Evolutionary conservation across 2,888 invertebrate genomes (phyloP), one percentile per base, ranked within the genome.

Genomic region (Holacanthella duospinosa): DNA sequence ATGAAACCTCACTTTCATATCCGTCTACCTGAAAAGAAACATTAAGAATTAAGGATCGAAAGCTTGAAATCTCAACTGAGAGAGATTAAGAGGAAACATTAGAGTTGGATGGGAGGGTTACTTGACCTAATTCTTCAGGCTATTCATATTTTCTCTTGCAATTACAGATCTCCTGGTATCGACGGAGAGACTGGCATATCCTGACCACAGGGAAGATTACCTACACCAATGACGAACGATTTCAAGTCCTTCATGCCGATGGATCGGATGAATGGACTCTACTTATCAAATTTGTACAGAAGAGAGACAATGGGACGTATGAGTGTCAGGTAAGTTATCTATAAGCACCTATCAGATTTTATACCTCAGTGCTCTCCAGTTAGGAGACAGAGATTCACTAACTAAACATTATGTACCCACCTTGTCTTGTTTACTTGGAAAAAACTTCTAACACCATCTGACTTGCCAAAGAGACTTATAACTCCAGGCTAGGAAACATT

Each of bases 261-360:
- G 89, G 90, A 60, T 87, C 90, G 29, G 92, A 93, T 78, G 92
- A 92, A 80, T 93, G 93, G 93, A 91, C 89, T 59, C 81, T 93
- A 73, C 92, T 93, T 80, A 91, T 93, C 79, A 93, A 93, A 80
- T 93, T 89, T 79, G 91, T 93, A 71, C 91, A 93, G 79, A 89
- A 88, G 75, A 82, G 92, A 75, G 93, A 93, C 81, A 92, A 91
- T 77, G 93, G 93, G 73, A 89, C 90, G 67, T 93, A 93, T 80
- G 59, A 59, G 27, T 59, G 59, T 25, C 59, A 59, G 44, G 59
- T 59, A 28, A 9, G 48, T 21, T 21, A 6, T 36, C 36, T 36
- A 12, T 36, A 6, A 6, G 36, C 9, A 6, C 6, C 16, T 36
- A 36, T 12, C 9, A 36, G 16, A 36, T 36, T 36, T 36, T 36